Base-by-base conservation (phyloP, 2,888 invertebrate genomes). In the Drosophila acutilabella region DNA sequence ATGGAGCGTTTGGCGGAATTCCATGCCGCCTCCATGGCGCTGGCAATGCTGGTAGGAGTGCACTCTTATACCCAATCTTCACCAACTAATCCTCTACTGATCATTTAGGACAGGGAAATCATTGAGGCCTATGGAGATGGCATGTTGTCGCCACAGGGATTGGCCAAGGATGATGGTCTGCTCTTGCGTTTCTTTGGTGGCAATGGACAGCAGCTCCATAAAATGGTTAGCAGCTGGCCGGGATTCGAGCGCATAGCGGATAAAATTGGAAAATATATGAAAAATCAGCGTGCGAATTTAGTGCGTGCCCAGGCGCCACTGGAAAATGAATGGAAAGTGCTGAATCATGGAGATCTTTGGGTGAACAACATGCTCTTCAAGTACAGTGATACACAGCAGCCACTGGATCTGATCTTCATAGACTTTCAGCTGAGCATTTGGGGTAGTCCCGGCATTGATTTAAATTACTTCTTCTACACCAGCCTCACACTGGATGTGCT, bases 331-430 rank as follows among this genome's bases (percentile, higher is more conserved):
- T 62, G 92, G 48, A 92, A 73, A 14, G 93, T 93, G 18, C 81
- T 94, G 1, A 93, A 93, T 73, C 93, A 94, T 71, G 93, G 93
- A 0, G 94, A 94, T 81, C 81, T 93, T 4, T 94, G 93, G 93
- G 91, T 93, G 2, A 93, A 93, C 70, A 94, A 94, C 69, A 91
- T 93, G 61, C 90, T 94, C 74, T 93, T 93, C 68, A 92, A 92
- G 38, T 93, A 93, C 50, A 74, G 66, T 50, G 30, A 56, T 4
- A 14, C 36, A 0, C 26, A 71, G 5, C 42, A 64, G 18, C 40
- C 56, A 30, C 54, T 71, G 44, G 89, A 91, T 62, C 51, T 85
- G 13, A 74, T 89, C 13, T 86, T 91, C 48, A 74, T 92, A 3
- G 92, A 92, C 64, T 92, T 86, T 40, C 92, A 92, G 74, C 60